phyloP scores from a whole-genome alignment of 1,140 invertebrate species.

The Drosophila mojavensis region DNA sequence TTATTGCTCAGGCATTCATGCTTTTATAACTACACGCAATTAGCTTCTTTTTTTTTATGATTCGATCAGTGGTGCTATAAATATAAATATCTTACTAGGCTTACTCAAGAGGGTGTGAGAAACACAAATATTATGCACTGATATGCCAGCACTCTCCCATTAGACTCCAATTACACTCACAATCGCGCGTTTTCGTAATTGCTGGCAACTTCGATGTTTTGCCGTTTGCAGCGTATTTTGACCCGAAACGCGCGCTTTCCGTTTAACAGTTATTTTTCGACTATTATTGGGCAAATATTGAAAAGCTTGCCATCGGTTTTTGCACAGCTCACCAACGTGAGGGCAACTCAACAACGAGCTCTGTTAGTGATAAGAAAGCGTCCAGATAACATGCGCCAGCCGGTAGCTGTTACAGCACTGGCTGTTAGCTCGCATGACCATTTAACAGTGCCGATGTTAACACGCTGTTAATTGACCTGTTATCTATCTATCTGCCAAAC shows the following conservation, averaged over 20 bases:
- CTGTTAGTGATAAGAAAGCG: conserved; percentile 17
- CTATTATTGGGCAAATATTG: conserved; percentile 22
- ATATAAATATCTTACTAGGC: conserved; percentile 4
- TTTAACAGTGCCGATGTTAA: neutral
- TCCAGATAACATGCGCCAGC: neutral
- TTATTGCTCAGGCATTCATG: neutral
- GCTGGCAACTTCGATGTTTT: conserved; percentile 4
- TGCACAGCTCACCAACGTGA: conserved; percentile 10
- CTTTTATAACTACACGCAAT: conserved; percentile 8
- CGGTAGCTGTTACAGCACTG: neutral
- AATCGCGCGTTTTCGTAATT: conserved; percentile 13
- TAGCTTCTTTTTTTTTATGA: conserved; percentile 17
- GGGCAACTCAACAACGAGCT: conserved; percentile 7
- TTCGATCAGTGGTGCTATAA: conserved; percentile 23
- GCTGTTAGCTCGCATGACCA: neutral
- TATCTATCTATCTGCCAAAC: neutral
- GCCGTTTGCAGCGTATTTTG: conserved; percentile 25
- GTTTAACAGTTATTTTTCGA: conserved; percentile 17
- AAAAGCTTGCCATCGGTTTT: conserved; percentile 5
- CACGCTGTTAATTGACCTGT: neutral
- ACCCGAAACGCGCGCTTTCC: conserved; percentile 16
- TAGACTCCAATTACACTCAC: conserved; percentile 9
- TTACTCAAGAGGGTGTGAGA: neutral
- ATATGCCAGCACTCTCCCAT: conserved; percentile 16
- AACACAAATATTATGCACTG: conserved; percentile 16